phyloP scores from a whole-genome alignment of 2,797 vertebrate genomes.

The Rhinophrynus dorsalis region DNA sequence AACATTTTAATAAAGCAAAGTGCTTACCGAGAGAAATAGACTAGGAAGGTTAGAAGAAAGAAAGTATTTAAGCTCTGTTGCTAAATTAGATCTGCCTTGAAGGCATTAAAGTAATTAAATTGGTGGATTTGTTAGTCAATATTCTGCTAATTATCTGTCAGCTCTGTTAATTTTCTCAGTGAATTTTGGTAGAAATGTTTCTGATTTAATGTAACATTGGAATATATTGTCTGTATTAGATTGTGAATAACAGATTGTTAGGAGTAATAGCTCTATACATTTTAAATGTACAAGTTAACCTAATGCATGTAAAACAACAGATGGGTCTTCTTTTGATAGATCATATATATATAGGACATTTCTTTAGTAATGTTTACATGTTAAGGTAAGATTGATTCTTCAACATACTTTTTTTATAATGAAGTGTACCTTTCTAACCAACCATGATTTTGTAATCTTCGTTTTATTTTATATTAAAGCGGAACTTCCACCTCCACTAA shows the following conservation, averaged over 20 bases:
- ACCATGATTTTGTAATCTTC: too few species aligned
- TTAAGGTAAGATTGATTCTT: too few species aligned
- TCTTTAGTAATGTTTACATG: background rate
- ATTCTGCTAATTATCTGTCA: background rate
- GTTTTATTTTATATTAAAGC: too few species aligned
- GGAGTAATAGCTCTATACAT: background rate
- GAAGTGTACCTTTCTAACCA: too few species aligned
- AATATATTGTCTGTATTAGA: background rate
- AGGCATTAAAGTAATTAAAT: background rate
- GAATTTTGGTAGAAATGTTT: background rate
- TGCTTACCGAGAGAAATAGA: too few species aligned
- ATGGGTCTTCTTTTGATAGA: background rate
- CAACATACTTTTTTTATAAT: too few species aligned
- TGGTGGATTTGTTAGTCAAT: constrained; percentile 2
- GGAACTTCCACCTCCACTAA: too few species aligned
- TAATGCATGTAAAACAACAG: background rate
- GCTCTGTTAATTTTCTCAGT: background rate
- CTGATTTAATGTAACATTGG: background rate
- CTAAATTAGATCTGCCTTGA: background rate
- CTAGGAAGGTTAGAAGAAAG: too few species aligned
- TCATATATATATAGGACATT: background rate
- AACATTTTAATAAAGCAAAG: too few species aligned
- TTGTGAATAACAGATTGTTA: background rate
- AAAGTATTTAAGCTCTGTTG: too few species aligned
- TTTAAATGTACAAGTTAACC: background rate